phyloP scores from a whole-genome alignment of 2,888 invertebrate species.

The Heliconius sara region DNA sequence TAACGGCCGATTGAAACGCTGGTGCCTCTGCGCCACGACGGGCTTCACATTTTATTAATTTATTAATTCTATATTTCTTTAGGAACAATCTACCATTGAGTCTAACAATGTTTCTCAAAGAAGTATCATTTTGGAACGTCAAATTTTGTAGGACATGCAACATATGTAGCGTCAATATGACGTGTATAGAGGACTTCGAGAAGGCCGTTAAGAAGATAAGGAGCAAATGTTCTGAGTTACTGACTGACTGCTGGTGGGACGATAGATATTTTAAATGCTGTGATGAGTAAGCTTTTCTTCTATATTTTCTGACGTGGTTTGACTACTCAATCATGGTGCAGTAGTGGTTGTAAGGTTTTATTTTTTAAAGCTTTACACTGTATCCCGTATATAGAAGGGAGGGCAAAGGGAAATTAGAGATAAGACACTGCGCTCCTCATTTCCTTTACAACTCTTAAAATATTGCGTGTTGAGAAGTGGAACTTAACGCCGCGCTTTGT shows the following conservation, averaged over 20 bases:
- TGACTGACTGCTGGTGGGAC: conserved; percentile 72
- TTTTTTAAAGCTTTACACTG: too few relatives aligned
- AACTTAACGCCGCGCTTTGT: too few relatives aligned
- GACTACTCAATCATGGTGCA: too few relatives aligned
- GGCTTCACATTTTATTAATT: background rate
- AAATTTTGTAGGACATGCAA: conserved; percentile 67
- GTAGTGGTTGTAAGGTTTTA: too few relatives aligned
- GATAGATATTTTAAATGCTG: conserved; percentile 66
- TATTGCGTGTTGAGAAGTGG: too few relatives aligned
- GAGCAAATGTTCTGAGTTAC: conserved; percentile 62
- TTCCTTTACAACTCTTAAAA: too few relatives aligned
- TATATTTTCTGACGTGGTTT: background rate
- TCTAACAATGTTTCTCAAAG: conserved; percentile 62
- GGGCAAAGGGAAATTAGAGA: too few relatives aligned
- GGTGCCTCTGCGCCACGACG: too few relatives aligned
- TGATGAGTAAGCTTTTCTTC: conserved; percentile 59
- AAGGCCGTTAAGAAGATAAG: conserved; percentile 58
- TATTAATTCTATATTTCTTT: conserved; percentile 32
- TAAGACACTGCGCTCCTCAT: too few relatives aligned
- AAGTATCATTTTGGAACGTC: conserved; percentile 65
- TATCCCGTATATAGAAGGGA: too few relatives aligned
- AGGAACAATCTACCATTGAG: conserved; percentile 60
- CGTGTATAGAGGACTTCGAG: conserved; percentile 61
- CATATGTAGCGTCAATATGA: conserved; percentile 61
- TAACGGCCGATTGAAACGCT: too few relatives aligned